Conservation (phyloP, 2,888 invertebrate genomes). For the Pecten maximus region DNA sequence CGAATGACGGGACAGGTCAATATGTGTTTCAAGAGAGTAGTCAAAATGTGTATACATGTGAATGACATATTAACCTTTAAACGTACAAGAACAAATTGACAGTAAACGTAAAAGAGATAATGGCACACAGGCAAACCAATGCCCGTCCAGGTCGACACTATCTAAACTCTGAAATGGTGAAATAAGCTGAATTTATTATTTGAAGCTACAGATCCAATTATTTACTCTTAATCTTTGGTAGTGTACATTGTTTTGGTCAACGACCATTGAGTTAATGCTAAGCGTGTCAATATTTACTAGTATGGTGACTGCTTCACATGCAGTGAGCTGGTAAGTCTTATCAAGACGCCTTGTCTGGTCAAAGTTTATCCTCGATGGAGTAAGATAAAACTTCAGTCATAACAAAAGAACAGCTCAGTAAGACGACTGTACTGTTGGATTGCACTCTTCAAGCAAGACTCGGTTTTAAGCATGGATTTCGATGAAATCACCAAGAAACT, state of each 20-base stretch:
- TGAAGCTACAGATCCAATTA: no score
- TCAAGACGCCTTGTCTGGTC: background rate
- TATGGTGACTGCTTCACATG: background rate
- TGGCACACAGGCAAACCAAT: no score
- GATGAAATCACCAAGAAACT: conserved; percentile 44
- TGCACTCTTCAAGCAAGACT: background rate
- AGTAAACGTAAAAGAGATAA: no score
- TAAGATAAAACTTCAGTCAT: background rate
- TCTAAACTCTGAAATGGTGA: no score
- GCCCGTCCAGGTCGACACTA: no score
- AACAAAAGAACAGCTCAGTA: background rate
- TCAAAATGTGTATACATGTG: no score
- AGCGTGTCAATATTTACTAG: background rate
- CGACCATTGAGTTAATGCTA: background rate
- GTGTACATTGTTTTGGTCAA: background rate
- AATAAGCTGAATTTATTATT: no score
- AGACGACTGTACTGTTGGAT: background rate
- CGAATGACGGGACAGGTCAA: no score
- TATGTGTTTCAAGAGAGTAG: no score
- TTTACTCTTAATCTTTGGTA: no score
- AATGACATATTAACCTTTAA: no score
- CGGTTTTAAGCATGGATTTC: conserved; percentile 40
- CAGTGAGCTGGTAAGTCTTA: background rate
- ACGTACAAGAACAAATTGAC: no score
- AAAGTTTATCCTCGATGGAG: background rate